Evolutionary conservation across 2,113 vertebrate genomes (phyloP), one percentile per base, ranked within the genome.

Genomic region (Apeltes quadracus): DNA sequence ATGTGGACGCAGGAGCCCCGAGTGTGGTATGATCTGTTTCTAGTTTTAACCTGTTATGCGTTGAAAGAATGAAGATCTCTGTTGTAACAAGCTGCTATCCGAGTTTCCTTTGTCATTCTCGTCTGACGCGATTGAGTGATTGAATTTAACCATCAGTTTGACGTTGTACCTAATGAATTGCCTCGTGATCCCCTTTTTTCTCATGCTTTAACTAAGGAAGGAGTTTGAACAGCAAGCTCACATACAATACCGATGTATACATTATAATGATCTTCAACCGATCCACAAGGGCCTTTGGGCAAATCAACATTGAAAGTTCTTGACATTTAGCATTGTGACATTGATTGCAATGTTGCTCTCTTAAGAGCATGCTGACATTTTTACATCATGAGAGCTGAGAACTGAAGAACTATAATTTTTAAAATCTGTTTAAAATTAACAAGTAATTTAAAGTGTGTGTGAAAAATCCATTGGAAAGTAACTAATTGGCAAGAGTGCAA

Each of bases 261-360:
- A 75, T 67, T 58, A 84, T 65, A 69, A 78, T 83, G 61, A 78
- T 46, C 62, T 75, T 72, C 27, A 46, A 48, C 25, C 62, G 15
- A 82, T 79, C 29, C 69, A 69, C 50, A 59, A 56, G 70, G 51
- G 48, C 51, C 36, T 75, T 29, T 39, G 74, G 61, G 78, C 14
- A 75, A 80, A 76, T 86, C 53, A 84, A 64, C 73, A 74, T 58
- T 55, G n/a, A 80, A 81, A 61, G 61, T 72, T 88, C 62, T 83
- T 82, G 81, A 90, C 83, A 89, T 87, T 79, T 20, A 77, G 64
- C 72, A 75, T 80, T 75, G 68, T 68, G 34, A 78, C 62, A 84
- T 77, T 84, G 86, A 91, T 89, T 83, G 78, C 74, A 55, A 46
- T 72, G 72, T 75, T 74, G 55, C 62, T 83, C 86, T 74, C 69